These are phyloP conservation scores for Acleris holmiana DNA, from an alignment of 2,888 invertebrate species.

Conservation along the genomic window DNA sequence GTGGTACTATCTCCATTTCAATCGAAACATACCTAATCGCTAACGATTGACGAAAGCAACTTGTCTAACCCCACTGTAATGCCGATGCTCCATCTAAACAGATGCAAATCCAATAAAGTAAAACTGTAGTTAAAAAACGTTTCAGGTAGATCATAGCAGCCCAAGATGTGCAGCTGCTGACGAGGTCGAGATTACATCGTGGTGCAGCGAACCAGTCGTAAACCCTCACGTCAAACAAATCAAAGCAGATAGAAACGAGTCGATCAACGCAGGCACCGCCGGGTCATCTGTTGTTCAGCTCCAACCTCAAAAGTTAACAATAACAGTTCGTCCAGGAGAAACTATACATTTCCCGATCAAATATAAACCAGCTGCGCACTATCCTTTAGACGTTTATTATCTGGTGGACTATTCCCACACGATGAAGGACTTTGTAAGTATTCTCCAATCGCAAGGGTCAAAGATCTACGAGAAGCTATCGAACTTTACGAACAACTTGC, in stretches of 20 bases:
- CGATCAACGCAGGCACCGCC: slow-evolving; percentile 55
- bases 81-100: too few species aligned
- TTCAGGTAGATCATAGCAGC: slow-evolving; percentile 43
- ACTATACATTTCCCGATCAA: slow-evolving; percentile 56
- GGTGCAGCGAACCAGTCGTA: slow-evolving; percentile 39
- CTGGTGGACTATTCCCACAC: slow-evolving; percentile 90
- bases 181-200: slow-evolving; percentile 20
- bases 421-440: slow-evolving; percentile 85
- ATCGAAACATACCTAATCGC: too few species aligned
- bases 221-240: slow-evolving; percentile 40
- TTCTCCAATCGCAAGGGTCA: slow-evolving; percentile 70
- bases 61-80: too few species aligned
- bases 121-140: slow-evolving; percentile 1
- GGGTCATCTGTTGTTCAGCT: slow-evolving; percentile 55
- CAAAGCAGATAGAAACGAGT: slow-evolving; percentile 37
- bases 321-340: slow-evolving; percentile 58
- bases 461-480: slow-evolving; percentile 74
- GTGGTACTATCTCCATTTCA: too few species aligned
- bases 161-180: slow-evolving; percentile 42
- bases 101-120: too few species aligned
- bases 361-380: slow-evolving; percentile 86
- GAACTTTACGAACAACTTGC: slow-evolving; percentile 83
- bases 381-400: slow-evolving; percentile 90
- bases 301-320: slow-evolving; percentile 65
- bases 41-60: too few species aligned